phyloP scores from a whole-genome alignment of 2,113 vertebrate species.

The Calcarius ornatus region DNA sequence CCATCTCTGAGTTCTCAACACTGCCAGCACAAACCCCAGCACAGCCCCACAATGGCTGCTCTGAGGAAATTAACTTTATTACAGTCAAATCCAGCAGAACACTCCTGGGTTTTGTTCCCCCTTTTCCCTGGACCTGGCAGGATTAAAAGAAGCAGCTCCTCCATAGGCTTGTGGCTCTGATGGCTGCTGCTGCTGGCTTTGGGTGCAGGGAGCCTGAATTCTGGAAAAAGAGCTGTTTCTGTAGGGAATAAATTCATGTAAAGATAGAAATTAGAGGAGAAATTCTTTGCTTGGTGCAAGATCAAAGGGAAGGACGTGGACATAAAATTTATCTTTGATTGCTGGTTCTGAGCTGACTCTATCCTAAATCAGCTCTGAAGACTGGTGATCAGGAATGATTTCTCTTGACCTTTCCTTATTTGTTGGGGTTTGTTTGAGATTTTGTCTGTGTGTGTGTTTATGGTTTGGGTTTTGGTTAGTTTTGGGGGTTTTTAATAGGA shows the following conservation, averaged over 20 bases:
- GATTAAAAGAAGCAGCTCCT: neutral
- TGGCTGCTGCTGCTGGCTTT: neutral
- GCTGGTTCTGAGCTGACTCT: neutral
- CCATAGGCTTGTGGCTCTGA: neutral
- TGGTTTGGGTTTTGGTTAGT: neutral
- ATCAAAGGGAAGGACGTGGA: neutral
- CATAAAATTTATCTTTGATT: neutral
- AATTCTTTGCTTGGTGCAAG: neutral
- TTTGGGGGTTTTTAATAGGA: rapidly evolving
- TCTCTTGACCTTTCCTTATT: neutral
- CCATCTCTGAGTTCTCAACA: rapidly evolving
- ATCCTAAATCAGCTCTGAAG: neutral
- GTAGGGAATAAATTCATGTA: neutral
- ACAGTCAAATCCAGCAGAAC: neutral
- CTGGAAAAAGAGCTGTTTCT: neutral
- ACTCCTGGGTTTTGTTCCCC: neutral
- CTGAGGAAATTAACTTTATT: neutral
- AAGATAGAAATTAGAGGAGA: neutral
- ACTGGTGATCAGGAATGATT: neutral
- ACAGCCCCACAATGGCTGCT: neutral
- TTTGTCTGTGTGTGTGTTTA: too few species aligned
- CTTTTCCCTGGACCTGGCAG: neutral
- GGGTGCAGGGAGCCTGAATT: neutral
- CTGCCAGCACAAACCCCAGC: neutral
- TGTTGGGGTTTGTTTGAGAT: neutral